A percentile compares a stretch with the other conserved stretches of the same genome.
Evolutionary conservation across 1,140 invertebrate genomes (phyloP).

Genomic region (Trichomalopsis sarcophagae): DNA sequence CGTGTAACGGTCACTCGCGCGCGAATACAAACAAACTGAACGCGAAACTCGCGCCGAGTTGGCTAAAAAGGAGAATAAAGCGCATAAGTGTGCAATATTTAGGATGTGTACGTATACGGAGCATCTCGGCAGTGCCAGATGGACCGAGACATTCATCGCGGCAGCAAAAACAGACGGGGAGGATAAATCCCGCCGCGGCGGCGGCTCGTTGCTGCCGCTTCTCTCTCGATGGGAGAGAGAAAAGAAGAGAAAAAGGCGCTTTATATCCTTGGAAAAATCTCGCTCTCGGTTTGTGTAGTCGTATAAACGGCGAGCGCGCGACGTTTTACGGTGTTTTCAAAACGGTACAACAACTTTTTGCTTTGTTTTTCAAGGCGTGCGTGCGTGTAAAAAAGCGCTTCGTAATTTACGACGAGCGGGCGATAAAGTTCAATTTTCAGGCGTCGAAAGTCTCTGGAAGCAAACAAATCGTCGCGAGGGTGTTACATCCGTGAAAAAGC

Average conservation of each 20-base stretch:
- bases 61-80: not conserved
- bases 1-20: not conserved
- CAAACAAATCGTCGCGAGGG: no score
- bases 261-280: conserved; percentile 1
- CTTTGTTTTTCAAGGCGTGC: no score
- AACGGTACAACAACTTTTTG: no score
- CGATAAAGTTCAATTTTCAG: no score
- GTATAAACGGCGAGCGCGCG: no score
- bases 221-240: conserved; percentile 1
- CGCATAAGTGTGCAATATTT: conserved; percentile 21
- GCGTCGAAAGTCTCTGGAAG: no score
- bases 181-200: conserved; percentile 16
- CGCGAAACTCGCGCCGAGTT: not conserved
- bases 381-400: no score
- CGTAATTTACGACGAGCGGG: no score
- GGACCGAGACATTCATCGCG: conserved; percentile 22
- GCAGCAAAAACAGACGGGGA: conserved; percentile 20
- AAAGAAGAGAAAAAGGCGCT: conserved; percentile 4
- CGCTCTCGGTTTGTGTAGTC: not conserved
- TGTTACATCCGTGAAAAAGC: no score
- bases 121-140: not conserved
- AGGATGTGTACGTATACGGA: not conserved
- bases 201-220: not conserved
- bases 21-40: no score
- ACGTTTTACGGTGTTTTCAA: not conserved